phyloP scores from a whole-genome alignment of 2,888 invertebrate genomes.

The Papilio gigon region DNA sequence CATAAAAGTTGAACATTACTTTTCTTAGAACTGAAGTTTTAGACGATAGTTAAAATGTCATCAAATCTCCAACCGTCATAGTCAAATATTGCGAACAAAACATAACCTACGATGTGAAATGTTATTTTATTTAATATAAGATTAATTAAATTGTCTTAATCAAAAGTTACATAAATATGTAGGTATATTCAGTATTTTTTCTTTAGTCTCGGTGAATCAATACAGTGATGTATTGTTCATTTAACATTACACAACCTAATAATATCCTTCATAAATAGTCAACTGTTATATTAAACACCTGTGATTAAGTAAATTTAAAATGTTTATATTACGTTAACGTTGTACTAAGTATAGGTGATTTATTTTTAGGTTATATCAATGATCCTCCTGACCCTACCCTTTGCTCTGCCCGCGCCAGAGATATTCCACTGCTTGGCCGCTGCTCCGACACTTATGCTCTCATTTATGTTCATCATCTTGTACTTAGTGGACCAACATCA shows the following conservation, averaged over 20 bases:
- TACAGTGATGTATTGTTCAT: not conserved
- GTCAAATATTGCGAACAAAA: slow-evolving; percentile 1
- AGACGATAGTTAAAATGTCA: not conserved
- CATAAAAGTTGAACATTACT: too few species aligned
- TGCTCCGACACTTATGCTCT: slow-evolving; percentile 69
- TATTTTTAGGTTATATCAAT: slow-evolving; percentile 77
- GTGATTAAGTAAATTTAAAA: not conserved
- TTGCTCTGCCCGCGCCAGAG: slow-evolving; percentile 59
- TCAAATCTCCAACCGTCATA: not conserved
- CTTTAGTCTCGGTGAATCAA: not conserved
- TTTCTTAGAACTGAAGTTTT: not conserved
- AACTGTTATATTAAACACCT: not conserved
- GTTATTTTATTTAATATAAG: not conserved
- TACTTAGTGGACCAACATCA: slow-evolving; percentile 78
- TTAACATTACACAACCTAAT: not conserved
- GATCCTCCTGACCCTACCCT: slow-evolving; percentile 73
- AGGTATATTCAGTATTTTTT: not conserved
- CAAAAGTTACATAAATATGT: not conserved
- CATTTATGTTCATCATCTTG: slow-evolving; percentile 69
- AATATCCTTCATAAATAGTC: not conserved
- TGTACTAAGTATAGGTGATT: slow-evolving; percentile 43
- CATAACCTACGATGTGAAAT: not conserved
- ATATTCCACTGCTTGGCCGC: slow-evolving; percentile 68
- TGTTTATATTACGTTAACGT: not conserved
- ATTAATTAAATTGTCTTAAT: not conserved